These are phyloP conservation scores for Drosophila nebulosa DNA, from an alignment of 1,140 invertebrate genomes.

Conservation along the genomic window DNA sequence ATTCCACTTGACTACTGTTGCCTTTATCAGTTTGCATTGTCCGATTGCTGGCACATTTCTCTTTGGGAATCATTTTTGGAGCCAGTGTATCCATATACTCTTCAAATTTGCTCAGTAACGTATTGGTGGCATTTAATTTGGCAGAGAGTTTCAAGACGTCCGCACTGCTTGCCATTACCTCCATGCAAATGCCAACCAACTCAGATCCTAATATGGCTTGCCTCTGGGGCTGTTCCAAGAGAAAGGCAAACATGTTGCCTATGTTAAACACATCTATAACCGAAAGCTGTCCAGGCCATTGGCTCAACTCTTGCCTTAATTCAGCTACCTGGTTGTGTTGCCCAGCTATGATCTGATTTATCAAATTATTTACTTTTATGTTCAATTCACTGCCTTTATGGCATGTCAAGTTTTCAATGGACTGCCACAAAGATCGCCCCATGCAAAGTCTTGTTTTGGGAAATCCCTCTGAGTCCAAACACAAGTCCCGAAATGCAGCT, in stretches of 20 bases:
- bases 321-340: constrained; percentile 6
- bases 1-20: constrained; percentile 9
- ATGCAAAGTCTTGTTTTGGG: constrained; percentile 35
- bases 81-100: constrained; percentile 53
- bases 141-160: constrained; percentile 44
- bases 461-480: constrained; percentile 37
- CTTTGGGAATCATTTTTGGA: constrained; percentile 26
- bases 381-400: constrained; percentile 33
- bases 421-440: constrained; percentile 38
- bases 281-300: constrained; percentile 25
- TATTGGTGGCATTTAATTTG: constrained; percentile 64
- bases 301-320: constrained; percentile 19
- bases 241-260: constrained; percentile 38
- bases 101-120: constrained; percentile 57
- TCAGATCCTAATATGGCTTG: constrained; percentile 9
- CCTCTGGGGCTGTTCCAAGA: constrained; percentile 12
- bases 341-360: constrained; percentile 9
- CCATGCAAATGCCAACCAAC: constrained; percentile 43
- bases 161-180: constrained; percentile 53
- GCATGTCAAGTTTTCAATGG: constrained; percentile 22
- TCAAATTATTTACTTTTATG: constrained; percentile 26
- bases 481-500: constrained; percentile 40
- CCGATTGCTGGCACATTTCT: constrained; percentile 4
- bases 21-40: neutral
- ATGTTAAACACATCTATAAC: constrained; percentile 59